phyloP scores from a whole-genome alignment of 1,140 invertebrate species.

The Drosophila navojoa region DNA sequence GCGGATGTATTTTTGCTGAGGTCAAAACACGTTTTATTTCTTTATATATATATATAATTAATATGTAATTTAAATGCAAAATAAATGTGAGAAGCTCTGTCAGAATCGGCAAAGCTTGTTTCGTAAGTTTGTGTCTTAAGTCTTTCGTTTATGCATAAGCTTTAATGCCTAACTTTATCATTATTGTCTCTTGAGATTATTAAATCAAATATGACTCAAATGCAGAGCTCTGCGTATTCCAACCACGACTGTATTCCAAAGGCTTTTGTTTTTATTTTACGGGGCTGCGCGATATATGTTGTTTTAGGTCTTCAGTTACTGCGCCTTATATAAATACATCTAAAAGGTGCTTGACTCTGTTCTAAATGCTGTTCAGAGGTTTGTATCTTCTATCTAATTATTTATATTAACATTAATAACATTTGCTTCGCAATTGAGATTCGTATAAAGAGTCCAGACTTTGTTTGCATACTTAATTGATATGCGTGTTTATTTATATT shows the following conservation, averaged over 20 bases:
- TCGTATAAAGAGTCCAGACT: constrained; percentile 18
- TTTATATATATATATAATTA: constrained; percentile 1
- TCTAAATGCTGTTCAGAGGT: neutral
- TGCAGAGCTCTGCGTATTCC: neutral
- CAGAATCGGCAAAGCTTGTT: neutral
- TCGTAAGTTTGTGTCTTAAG: neutral
- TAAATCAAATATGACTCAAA: too few species aligned
- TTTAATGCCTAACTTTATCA: constrained; percentile 3
- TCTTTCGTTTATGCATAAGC: neutral
- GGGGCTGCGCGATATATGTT: neutral
- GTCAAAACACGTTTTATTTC: constrained; percentile 20
- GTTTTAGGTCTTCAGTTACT: constrained; percentile 13
- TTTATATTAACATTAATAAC: constrained; percentile 25
- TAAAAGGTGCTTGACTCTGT: constrained; percentile 15
- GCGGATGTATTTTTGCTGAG: constrained; percentile 34
- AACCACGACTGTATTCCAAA: constrained; percentile 17
- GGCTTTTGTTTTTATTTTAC: constrained; percentile 11
- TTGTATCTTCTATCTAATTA: constrained; percentile 6
- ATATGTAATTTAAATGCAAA: constrained; percentile 1
- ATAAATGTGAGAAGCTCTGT: neutral
- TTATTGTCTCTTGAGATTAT: neutral
- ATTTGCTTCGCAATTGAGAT: constrained; percentile 4
- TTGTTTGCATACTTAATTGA: neutral
- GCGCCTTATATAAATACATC: neutral
- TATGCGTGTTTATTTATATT: constrained; percentile 14